Conservation (phyloP, 2,113 vertebrate species). For the Garra rufa region DNA sequence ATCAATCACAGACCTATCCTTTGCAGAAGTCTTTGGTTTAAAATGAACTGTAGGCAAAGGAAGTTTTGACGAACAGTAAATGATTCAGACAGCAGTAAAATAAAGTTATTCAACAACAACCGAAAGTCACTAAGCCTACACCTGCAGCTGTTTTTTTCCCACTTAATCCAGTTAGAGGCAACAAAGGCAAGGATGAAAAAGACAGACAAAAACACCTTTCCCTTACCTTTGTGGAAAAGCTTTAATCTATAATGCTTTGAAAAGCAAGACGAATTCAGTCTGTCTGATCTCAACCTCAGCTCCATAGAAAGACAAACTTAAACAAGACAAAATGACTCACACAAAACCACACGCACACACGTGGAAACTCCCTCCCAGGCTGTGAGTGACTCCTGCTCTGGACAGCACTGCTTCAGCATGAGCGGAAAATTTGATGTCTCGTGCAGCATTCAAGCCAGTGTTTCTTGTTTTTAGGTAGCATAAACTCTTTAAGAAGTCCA, state of each 20-base stretch:
- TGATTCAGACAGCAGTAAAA: conserved; percentile 1
- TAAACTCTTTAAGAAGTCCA: conserved; percentile 44
- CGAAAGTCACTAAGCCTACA: background rate
- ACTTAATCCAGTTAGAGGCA: conserved; percentile 61
- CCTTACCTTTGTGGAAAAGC: conserved; percentile 73
- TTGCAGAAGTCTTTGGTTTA: background rate
- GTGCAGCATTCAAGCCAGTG: conserved; percentile 1
- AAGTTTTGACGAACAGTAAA: background rate
- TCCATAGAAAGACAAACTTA: conserved; percentile 63
- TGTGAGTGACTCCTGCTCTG: conserved; percentile 73
- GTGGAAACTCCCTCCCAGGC: conserved; percentile 76
- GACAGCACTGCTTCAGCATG: conserved; percentile 69
- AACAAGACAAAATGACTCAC: conserved; percentile 66
- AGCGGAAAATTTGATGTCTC: conserved; percentile 60
- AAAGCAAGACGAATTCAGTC: conserved; percentile 63
- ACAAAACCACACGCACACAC: conserved; percentile 64
- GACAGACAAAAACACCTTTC: conserved; percentile 51
- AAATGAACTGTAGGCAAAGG: background rate
- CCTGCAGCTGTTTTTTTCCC: conserved; percentile 45
- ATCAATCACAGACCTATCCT: background rate
- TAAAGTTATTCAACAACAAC: background rate
- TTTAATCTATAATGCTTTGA: conserved; percentile 78
- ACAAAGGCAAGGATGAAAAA: conserved; percentile 64
- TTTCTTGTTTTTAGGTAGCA: conserved; percentile 16
- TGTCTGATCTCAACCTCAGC: conserved; percentile 72